Evolutionary conservation across 1,140 invertebrate genomes (phyloP).

Genomic region (Camponotus floridanus): DNA sequence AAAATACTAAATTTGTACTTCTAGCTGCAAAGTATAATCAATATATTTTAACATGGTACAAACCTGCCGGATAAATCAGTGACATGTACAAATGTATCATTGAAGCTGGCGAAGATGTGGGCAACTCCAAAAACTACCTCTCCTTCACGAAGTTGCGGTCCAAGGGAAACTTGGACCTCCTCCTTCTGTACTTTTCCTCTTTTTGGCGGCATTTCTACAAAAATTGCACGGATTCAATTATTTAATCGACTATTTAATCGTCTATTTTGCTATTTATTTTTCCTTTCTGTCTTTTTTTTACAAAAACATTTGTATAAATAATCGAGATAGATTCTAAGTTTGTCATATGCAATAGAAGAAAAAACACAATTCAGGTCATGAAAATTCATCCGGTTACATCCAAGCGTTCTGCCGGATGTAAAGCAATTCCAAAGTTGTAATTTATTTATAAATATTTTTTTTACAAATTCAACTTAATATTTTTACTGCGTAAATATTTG

Average conservation of each 20-base stretch:
- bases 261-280: not conserved
- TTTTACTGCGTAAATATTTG: conserved; percentile 64
- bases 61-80: conserved; percentile 98
- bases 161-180: conserved; percentile 98
- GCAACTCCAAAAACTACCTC: conserved; percentile 99
- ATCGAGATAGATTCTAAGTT: conserved; percentile 58
- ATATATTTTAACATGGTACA: conserved; percentile 58
- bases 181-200: conserved; percentile 99
- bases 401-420: not conserved
- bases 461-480: conserved; percentile 48
- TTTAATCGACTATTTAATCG: not conserved
- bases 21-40: not conserved
- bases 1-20: not conserved
- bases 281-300: not conserved
- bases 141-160: conserved; percentile 98
- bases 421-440: not conserved
- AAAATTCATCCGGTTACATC: conserved; percentile 76
- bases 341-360: conserved; percentile 54
- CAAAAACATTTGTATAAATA: conserved; percentile 34
- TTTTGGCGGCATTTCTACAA: conserved; percentile 95
- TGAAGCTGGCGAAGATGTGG: conserved; percentile 99
- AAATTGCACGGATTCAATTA: conserved; percentile 41
- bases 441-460: conserved; percentile 2
- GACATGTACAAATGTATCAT: conserved; percentile 99
- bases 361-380: not conserved